These are phyloP conservation scores for Stegana nigrithorax DNA, from an alignment of 2,888 invertebrate species.

Conservation along the genomic window DNA sequence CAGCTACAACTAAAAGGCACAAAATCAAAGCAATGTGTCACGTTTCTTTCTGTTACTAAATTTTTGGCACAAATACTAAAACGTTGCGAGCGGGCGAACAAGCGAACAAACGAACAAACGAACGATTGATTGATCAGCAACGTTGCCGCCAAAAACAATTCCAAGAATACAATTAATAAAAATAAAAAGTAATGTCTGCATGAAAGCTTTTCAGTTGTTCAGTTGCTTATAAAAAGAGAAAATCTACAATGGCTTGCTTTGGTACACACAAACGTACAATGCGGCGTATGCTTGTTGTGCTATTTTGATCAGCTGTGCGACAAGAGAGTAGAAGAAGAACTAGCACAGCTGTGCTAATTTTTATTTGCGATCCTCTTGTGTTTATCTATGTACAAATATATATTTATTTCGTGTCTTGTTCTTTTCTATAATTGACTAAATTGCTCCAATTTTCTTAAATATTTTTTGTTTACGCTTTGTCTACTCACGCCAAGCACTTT, in stretches of 20 bases:
- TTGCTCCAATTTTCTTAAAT: constrained; percentile 32
- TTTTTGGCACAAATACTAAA: constrained; percentile 52
- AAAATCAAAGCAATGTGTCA: constrained; percentile 5
- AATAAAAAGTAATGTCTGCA: constrained; percentile 23
- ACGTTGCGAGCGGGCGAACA: constrained; percentile 43
- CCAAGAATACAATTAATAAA: not conserved
- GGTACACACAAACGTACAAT: too few species aligned
- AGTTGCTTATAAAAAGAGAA: constrained; percentile 12
- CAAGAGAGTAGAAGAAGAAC: not conserved
- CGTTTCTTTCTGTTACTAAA: not conserved
- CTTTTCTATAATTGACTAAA: constrained; percentile 30
- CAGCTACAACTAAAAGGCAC: not conserved
- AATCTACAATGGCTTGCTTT: too few species aligned
- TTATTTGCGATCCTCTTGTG: not conserved
- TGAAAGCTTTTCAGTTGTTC: not conserved
- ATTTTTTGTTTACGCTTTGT: too few species aligned
- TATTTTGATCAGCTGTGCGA: not conserved
- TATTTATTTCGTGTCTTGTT: not conserved
- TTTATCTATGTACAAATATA: not conserved
- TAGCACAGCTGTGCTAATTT: not conserved
- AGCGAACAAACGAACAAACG: constrained; percentile 36
- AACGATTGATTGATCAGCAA: not conserved
- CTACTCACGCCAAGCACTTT: not conserved
- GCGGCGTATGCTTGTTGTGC: not conserved
- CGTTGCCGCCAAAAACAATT: constrained; percentile 10